A percentile compares a stretch with the other conserved stretches of the same genome.
Conservation (phyloP, 2,797 vertebrate species). For the Myripristis murdjan region DNA sequence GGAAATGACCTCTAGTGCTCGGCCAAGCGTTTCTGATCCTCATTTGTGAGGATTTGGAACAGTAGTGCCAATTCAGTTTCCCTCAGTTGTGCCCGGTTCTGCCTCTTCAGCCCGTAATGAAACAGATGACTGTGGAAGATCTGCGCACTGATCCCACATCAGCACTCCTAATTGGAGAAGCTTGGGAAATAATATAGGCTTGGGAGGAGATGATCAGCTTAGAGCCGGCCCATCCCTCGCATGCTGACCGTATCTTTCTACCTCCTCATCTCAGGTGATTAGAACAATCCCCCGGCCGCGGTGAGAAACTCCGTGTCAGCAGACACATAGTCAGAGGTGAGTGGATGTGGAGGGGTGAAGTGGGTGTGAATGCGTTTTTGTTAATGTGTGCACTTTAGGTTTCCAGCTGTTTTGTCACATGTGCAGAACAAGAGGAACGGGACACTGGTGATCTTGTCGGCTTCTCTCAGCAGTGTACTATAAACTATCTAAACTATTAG, state of each 20-base stretch:
- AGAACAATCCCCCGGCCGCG: conserved; percentile 72
- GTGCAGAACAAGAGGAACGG: too few relatives aligned
- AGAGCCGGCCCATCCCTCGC: conserved; percentile 51
- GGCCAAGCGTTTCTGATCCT: neutral
- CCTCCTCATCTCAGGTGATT: conserved; percentile 73
- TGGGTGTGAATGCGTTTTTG: too few relatives aligned
- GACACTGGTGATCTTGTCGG: too few relatives aligned
- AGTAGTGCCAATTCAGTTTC: conserved; percentile 56
- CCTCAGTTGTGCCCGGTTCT: conserved; percentile 20
- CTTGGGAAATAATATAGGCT: conserved; percentile 51
- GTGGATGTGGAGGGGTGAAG: too few relatives aligned
- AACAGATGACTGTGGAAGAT: conserved; percentile 52
- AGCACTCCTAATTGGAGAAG: conserved; percentile 56
- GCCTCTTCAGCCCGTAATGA: conserved; percentile 14
- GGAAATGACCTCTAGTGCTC: conserved; percentile 34
- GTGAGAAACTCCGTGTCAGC: conserved; percentile 73
- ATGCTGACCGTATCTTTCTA: conserved; percentile 65
- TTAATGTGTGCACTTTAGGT: too few relatives aligned
- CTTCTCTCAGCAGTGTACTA: too few relatives aligned
- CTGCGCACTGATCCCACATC: conserved; percentile 48
- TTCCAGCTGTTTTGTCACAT: too few relatives aligned
- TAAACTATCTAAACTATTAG: too few relatives aligned
- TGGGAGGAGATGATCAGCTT: conserved; percentile 60
- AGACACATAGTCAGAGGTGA: conserved; percentile 78
- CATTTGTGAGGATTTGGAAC: conserved; percentile 28